Evolutionary conservation across 2,888 invertebrate genomes (phyloP), one percentile per base, ranked within the genome.

Genomic region (Latrodectus hesperus): DNA sequence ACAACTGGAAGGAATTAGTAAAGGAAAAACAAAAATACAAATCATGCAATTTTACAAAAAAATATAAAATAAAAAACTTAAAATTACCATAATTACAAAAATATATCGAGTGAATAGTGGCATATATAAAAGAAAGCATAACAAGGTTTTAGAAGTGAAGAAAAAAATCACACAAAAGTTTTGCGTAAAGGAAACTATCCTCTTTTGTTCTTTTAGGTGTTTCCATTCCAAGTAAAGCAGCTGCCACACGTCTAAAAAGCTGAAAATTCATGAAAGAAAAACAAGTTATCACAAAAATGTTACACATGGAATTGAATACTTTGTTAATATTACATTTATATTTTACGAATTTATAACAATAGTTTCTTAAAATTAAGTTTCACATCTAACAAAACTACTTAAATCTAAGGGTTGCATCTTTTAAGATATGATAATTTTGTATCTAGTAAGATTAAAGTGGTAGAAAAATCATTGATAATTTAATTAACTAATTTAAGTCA

Each of bases 181-280:
- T 51, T 12, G 51, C 14, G 64, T 70, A 88, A 88, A 90, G 88
- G 88, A 96, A 96, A 96, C 96, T 98, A 95, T 98, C 97, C 95
- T 98, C 97, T 91, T 97, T 96, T 89, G 97, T 97, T 93, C 96
- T 97, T 92, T 98, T 97, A 90, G 97, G 96, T 60, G 97, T 97
- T 93, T 99, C 99, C 99, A 99, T 99, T 90, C 99, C 99, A 84
- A 99, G 99, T 92, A 99, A 94, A 91, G 99, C 99, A 90, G 99
- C 99, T 77, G 99, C 99, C 86, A 99, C 99, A 92, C 99, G 95
- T 93, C 99, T 95, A 94, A 99, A 99, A 91, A 99, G 94, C 98
- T 98, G 94, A 75, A 94, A 94, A 89, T 88, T 22, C n/a, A 22
- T 22, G 1, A 22, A 22, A 1, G 22, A 68, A 71, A 81, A 71